Conservation (phyloP, 2,888 invertebrate genomes). For the Apocheima hispidaria region DNA sequence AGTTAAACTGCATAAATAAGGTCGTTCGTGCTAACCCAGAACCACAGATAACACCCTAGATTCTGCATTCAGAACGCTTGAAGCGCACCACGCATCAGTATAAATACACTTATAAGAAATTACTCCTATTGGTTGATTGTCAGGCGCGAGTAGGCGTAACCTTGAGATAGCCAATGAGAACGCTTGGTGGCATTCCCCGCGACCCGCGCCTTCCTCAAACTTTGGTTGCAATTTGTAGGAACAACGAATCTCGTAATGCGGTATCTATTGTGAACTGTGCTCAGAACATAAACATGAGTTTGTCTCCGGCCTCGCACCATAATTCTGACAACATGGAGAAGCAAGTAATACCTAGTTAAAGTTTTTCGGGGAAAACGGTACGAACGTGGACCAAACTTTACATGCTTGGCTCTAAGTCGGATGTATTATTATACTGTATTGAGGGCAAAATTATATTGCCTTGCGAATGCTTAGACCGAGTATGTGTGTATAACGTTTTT, state of each 20-base stretch:
- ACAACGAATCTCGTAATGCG: too few relatives aligned
- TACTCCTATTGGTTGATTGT: too few relatives aligned
- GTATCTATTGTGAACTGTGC: too few relatives aligned
- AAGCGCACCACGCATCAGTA: too few relatives aligned
- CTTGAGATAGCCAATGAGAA: too few relatives aligned
- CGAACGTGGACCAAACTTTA: background rate
- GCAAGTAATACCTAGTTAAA: background rate
- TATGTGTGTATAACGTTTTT: background rate
- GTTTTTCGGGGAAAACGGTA: background rate
- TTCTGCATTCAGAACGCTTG: too few relatives aligned
- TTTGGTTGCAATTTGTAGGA: too few relatives aligned
- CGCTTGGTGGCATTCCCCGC: too few relatives aligned
- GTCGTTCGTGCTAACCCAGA: conserved; percentile 1
- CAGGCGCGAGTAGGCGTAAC: too few relatives aligned
- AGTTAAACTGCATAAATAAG: conserved; percentile 6
- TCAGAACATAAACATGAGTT: background rate
- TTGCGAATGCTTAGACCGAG: background rate
- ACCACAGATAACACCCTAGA: too few relatives aligned
- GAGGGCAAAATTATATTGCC: background rate
- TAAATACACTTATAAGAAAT: too few relatives aligned
- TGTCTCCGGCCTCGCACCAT: background rate
- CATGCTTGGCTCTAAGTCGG: background rate
- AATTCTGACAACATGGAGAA: background rate
- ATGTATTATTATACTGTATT: background rate
- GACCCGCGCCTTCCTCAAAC: too few relatives aligned